Base-by-base conservation (phyloP, 1,140 invertebrate genomes). In the Apolygus lucorum region DNA sequence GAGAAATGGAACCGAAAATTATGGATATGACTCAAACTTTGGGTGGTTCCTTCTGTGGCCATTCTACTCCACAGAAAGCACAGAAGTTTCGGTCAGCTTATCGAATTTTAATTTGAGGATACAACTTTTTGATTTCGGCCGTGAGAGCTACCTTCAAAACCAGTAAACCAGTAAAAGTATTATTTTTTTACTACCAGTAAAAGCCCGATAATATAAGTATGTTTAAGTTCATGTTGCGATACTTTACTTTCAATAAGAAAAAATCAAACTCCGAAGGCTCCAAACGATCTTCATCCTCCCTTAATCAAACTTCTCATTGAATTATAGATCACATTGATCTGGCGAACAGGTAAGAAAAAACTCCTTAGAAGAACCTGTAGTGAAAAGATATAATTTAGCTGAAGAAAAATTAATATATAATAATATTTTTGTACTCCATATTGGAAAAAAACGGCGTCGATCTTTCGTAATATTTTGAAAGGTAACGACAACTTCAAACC, bases 381-480 rank as follows among this genome's bases (percentile, higher is more conserved):
- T 66, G 25, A 24, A 68, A 52, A 28, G 21, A 49, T 29, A 68
- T 49, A 59, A 24, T 59, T 59, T 59, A 59, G 54, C 22, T 24
- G 34, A 49, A 59, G 22, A 59, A 70, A 49, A 27, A 49, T 52
- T n/a, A n/a, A n/a, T n/a, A n/a, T n/a, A 21, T 65, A 68, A 59
- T 62, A 65, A 71, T 71, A 71, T 72, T 72, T 72, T 72, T 72
- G 68, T 72, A 72, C 71, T 72, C 71, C 71, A 72, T 72, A 72
- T 72, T 72, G 71, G 71, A 72, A 72, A 62, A 42, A 59, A 59
- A 8, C 34, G 54, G n/a, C n/a, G n/a, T 59, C 54, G 54, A 59
- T 59, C 54, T 59, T 59, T 21, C 8, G 34, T 17, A 42, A 17
- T 42, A 42, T 8, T 42, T 4, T 42, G 34, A 42, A 42, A 42